Conservation (phyloP, 2,888 invertebrate genomes). For the Drosophila nr. medialis region DNA sequence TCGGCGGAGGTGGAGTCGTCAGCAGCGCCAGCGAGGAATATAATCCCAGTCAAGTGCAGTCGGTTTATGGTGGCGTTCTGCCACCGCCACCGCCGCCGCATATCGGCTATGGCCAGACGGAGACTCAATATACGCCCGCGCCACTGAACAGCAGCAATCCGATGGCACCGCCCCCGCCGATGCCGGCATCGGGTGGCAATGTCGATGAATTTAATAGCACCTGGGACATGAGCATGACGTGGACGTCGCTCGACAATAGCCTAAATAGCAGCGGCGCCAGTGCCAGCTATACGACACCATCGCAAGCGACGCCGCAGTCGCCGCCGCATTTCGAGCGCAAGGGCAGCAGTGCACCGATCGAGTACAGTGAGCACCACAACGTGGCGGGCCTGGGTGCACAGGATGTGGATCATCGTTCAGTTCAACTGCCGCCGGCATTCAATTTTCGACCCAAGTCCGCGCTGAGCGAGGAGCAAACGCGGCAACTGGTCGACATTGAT, state of each 20-base stretch:
- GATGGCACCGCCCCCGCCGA: constrained; percentile 69
- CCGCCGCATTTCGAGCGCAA: constrained; percentile 89
- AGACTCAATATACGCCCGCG: constrained; percentile 78
- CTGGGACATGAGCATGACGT: constrained; percentile 85
- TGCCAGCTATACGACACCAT: constrained; percentile 59
- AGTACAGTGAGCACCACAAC: constrained; percentile 87
- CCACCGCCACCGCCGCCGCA: constrained; percentile 80
- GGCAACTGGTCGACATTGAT: constrained; percentile 89
- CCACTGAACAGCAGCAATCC: constrained; percentile 39
- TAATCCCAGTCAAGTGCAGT: constrained; percentile 45
- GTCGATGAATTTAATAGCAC: constrained; percentile 83
- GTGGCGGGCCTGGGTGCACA: constrained; percentile 81
- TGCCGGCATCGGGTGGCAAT: constrained; percentile 42
- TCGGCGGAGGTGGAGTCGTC: constrained; percentile 38
- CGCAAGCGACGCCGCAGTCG: constrained; percentile 87
- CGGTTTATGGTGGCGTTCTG: constrained; percentile 60
- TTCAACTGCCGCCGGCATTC: constrained; percentile 85
- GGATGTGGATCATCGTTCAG: constrained; percentile 88
- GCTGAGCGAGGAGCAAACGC: constrained; percentile 81
- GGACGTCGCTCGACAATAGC: constrained; percentile 80
- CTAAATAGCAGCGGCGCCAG: constrained; percentile 83
- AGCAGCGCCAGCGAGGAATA: constrained; percentile 50
- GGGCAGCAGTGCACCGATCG: constrained; percentile 85
- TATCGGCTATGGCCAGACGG: constrained; percentile 62
- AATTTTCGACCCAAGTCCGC: constrained; percentile 73